A percentile compares a stretch with the other conserved stretches of the same genome.
Evolutionary conservation across 2,113 vertebrate species (phyloP).

Genomic region (Tragulus kanchil): DNA sequence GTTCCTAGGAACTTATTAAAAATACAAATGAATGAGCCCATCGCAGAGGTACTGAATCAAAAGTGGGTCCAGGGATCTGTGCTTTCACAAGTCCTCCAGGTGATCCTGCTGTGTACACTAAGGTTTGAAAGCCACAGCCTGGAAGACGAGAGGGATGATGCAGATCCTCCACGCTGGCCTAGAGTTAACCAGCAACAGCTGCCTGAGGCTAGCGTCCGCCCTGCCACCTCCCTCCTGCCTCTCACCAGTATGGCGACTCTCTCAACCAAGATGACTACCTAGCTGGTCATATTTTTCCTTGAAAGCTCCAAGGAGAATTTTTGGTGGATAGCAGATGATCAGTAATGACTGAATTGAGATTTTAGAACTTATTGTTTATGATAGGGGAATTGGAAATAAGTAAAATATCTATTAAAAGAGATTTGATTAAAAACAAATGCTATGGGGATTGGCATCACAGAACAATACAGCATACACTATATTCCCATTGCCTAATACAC

Average conservation of each 20-base stretch:
- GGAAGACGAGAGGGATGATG: neutral
- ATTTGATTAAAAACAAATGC: slow-evolving; percentile 48
- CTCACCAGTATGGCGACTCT: neutral
- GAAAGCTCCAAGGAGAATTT: neutral
- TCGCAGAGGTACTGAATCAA: neutral
- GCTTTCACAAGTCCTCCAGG: neutral
- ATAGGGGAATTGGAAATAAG: slow-evolving; percentile 2
- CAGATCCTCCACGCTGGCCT: neutral
- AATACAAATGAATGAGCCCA: neutral
- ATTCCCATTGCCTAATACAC: neutral
- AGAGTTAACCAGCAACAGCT: neutral
- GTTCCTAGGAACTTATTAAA: neutral
- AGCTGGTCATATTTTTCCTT: neutral
- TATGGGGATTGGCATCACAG: neutral
- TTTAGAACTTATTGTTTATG: neutral
- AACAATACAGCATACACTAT: neutral
- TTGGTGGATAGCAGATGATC: neutral
- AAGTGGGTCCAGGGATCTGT: neutral
- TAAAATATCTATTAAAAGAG: neutral
- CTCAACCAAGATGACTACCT: neutral
- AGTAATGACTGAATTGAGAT: slow-evolving; percentile 21
- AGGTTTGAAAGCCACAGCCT: neutral
- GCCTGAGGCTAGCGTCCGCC: neutral
- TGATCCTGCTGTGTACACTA: neutral
- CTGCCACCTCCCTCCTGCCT: neutral